Conservation (phyloP, 1,140 invertebrate species). For the Pseudomyrmex dendroicus region DNA sequence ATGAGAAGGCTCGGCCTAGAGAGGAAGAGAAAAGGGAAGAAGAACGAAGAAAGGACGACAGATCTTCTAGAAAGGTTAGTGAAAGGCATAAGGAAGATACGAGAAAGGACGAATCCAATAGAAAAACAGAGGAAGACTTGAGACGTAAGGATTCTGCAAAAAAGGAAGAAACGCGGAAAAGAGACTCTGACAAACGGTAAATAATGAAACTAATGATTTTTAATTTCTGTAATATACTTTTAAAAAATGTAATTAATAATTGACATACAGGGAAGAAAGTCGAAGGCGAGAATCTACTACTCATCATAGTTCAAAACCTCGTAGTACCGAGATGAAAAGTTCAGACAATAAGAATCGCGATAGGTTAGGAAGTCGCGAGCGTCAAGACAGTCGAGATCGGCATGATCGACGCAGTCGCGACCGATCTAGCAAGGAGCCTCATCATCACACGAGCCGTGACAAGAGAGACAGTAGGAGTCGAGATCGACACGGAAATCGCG, state of each 20-base stretch:
- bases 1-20: slow-evolving; percentile 77
- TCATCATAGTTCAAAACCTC: slow-evolving; percentile 70
- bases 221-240: no score
- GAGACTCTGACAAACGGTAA: slow-evolving; percentile 81
- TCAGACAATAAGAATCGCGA: slow-evolving; percentile 67
- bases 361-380: slow-evolving; percentile 69
- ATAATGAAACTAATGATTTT: slow-evolving; percentile 5
- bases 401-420: slow-evolving; percentile 74
- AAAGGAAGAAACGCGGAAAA: slow-evolving; percentile 79
- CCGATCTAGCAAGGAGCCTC: slow-evolving; percentile 71
- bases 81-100: slow-evolving; percentile 82
- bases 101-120: slow-evolving; percentile 81
- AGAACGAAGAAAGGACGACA: slow-evolving; percentile 78
- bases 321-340: slow-evolving; percentile 54
- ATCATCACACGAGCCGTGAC: slow-evolving; percentile 75
- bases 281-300: slow-evolving; percentile 77
- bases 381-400: slow-evolving; percentile 69
- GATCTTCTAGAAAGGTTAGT: slow-evolving; percentile 72
- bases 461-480: slow-evolving; percentile 74
- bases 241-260: slow-evolving; percentile 15
- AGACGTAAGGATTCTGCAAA: slow-evolving; percentile 76
- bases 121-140: slow-evolving; percentile 78
- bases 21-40: slow-evolving; percentile 81
- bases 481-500: slow-evolving; percentile 73
- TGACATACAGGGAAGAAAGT: slow-evolving; percentile 79